Evolutionary conservation across 2,888 invertebrate species (phyloP).

Genomic region (Branchipolynoe longqiensis): DNA sequence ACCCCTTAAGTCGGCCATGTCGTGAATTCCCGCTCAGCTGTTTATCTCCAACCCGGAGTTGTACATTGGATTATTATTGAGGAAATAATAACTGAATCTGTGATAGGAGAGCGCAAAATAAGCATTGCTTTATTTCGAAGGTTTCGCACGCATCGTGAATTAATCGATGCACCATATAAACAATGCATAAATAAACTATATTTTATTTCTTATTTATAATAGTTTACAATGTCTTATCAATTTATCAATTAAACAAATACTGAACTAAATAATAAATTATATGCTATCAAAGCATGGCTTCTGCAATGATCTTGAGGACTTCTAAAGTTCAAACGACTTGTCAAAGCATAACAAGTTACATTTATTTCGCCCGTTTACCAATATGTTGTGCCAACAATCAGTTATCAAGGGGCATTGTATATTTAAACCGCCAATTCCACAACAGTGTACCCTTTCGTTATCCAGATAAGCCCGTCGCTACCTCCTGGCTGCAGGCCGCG

Average conservation of each 20-base stretch:
- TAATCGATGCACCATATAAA: no score
- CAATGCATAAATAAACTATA: no score
- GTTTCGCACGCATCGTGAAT: no score
- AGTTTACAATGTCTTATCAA: no score
- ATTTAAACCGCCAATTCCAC: neutral
- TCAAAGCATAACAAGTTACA: neutral
- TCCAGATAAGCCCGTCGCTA: no score
- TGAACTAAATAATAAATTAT: neutral
- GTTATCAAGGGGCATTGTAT: neutral
- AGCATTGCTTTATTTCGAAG: no score
- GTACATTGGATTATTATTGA: no score
- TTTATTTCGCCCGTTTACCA: neutral
- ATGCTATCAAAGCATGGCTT: neutral
- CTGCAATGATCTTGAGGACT: neutral
- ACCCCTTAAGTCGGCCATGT: neutral
- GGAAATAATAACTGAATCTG: no score
- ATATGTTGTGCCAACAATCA: neutral
- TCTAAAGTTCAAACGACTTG: neutral
- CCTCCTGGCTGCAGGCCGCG: no score
- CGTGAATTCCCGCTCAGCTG: neutral
- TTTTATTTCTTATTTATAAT: no score
- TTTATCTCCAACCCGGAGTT: neutral
- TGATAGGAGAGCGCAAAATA: no score
- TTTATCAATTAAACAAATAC: no score
- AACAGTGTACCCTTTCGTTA: neutral